Evolutionary conservation across 2,888 invertebrate species (phyloP).

Genomic region (Nowickia ferox): DNA sequence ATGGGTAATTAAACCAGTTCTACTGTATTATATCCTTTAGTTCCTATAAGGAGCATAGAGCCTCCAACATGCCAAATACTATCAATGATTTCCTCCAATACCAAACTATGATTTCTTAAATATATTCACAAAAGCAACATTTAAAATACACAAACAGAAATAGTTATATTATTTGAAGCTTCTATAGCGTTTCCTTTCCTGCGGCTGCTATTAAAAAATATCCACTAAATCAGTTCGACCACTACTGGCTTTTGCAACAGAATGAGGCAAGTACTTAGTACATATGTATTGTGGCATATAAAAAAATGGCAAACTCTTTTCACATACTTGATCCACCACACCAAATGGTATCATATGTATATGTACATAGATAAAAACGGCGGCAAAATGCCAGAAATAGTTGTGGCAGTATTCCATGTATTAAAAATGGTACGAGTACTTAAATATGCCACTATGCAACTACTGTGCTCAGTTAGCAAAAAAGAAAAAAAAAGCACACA

Average conservation of each 20-base stretch:
- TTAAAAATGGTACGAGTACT: slow-evolving; percentile 20
- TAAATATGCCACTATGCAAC: slow-evolving; percentile 55
- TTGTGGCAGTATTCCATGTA: slow-evolving; percentile 49
- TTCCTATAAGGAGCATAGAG: background rate
- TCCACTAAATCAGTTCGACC: background rate
- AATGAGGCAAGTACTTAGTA: background rate
- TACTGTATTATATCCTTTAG: no score
- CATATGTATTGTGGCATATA: background rate
- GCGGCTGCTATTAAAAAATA: slow-evolving; percentile 4
- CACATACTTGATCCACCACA: slow-evolving; percentile 12
- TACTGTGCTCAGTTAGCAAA: slow-evolving; percentile 28
- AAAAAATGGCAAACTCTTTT: slow-evolving; percentile 24
- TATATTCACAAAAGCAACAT: slow-evolving; percentile 23
- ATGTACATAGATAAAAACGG: slow-evolving; percentile 35
- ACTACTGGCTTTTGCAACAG: slow-evolving; percentile 17
- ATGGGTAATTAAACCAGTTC: no score
- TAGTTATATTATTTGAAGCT: slow-evolving; percentile 7
- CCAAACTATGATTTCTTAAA: slow-evolving; percentile 5
- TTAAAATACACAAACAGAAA: background rate
- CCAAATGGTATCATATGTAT: background rate
- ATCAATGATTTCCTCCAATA: background rate
- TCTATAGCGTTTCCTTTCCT: background rate
- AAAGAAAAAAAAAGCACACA: background rate
- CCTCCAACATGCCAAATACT: background rate
- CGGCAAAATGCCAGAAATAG: slow-evolving; percentile 69